Percentiles rank a stretch among this genome's conserved stretches.
Evolutionary conservation across 2,888 invertebrate species (phyloP).

Genomic region (Meghimatium bilineatum): DNA sequence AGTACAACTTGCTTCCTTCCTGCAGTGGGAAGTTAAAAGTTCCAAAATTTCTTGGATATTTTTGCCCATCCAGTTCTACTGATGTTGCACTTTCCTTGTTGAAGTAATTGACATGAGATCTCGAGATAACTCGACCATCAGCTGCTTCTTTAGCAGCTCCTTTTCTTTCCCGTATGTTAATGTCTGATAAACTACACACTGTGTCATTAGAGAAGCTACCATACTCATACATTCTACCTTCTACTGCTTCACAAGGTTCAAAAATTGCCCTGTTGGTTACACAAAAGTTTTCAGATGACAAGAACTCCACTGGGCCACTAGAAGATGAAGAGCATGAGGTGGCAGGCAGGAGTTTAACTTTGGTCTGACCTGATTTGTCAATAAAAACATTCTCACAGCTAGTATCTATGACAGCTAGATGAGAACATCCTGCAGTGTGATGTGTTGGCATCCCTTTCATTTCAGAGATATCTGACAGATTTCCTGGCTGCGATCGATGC

Average conservation of each 20-base stretch:
- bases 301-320: conserved; percentile 12
- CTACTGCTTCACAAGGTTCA: conserved; percentile 23
- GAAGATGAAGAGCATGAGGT: conserved; percentile 43
- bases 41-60: too few relatives aligned
- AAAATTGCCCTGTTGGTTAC: not conserved
- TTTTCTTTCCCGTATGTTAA: not conserved
- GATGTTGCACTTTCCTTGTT: not conserved
- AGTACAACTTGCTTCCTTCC: not conserved
- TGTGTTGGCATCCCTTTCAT: conserved; percentile 38
- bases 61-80: not conserved
- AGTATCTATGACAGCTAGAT: conserved; percentile 42
- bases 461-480: conserved; percentile 42
- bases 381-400: conserved; percentile 45
- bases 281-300: not conserved
- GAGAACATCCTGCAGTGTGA: conserved; percentile 36
- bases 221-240: conserved; percentile 1
- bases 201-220: not conserved
- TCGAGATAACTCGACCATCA: not conserved
- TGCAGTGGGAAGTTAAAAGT: not conserved
- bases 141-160: not conserved
- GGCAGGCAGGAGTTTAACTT: conserved; percentile 11
- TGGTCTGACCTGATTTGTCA: conserved; percentile 12
- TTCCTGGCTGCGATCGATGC: conserved; percentile 42
- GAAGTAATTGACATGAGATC: not conserved
- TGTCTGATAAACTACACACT: conserved; percentile 9